phyloP scores from a whole-genome alignment of 1,140 invertebrate genomes.

The Drosophila baimaii region DNA sequence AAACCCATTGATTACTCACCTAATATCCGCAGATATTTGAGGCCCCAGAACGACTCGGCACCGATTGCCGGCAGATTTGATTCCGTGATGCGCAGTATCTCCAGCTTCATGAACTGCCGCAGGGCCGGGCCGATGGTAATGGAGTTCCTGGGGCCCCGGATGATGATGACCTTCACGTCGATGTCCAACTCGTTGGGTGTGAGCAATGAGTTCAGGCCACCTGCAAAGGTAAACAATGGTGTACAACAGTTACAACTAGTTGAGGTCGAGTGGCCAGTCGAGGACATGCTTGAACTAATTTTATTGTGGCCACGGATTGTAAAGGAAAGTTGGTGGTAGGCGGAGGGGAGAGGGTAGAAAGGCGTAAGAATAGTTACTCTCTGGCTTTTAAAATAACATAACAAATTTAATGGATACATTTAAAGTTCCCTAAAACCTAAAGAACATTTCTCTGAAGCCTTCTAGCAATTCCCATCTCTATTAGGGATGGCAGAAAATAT shows the following conservation, averaged over 20 bases:
- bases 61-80: conserved; percentile 92
- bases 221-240: conserved; percentile 84
- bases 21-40: conserved; percentile 88
- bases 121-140: conserved; percentile 91
- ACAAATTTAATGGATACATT: not conserved
- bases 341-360: not conserved
- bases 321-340: not conserved
- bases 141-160: conserved; percentile 89
- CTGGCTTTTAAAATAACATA: not conserved
- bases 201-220: conserved; percentile 85
- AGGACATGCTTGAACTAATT: conserved; percentile 41
- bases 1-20: conserved; percentile 79
- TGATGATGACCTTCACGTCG: conserved; percentile 88
- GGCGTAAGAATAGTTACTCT: not conserved
- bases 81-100: conserved; percentile 90
- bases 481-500: too few relatives aligned
- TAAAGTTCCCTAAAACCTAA: not conserved
- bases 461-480: too few relatives aligned
- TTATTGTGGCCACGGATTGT: conserved; percentile 6
- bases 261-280: conserved; percentile 16
- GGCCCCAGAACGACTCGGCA: conserved; percentile 90
- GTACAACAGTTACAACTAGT: conserved; percentile 34
- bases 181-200: conserved; percentile 87
- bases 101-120: conserved; percentile 87
- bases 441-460: too few relatives aligned